Evolutionary conservation across 2,797 vertebrate genomes (phyloP).

Genomic region (Basileuterus tristriatus): DNA sequence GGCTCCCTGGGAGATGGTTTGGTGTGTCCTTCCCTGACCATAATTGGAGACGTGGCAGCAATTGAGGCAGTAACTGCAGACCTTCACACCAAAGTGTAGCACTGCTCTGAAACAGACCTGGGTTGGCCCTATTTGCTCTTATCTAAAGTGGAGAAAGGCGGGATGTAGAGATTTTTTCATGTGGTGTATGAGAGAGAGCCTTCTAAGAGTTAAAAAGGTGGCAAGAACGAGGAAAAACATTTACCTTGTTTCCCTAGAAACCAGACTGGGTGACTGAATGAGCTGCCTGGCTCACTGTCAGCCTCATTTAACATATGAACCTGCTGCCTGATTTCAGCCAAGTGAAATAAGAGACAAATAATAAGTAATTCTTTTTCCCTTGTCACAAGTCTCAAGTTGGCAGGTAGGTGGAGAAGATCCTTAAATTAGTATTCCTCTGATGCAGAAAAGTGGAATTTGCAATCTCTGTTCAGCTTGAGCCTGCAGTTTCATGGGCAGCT

Average conservation of each 20-base stretch:
- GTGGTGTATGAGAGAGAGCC: not conserved
- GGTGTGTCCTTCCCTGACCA: not conserved
- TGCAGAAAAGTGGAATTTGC: not conserved
- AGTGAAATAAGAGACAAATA: not conserved
- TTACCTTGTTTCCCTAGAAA: slow-evolving; percentile 64
- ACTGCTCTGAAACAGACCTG: fast-evolving
- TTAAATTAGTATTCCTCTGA: not conserved
- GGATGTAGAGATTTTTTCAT: not conserved
- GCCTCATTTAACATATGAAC: slow-evolving; percentile 16
- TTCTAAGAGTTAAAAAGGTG: slow-evolving; percentile 12
- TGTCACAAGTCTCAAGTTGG: not conserved
- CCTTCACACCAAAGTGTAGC: fast-evolving
- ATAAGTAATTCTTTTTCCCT: not conserved
- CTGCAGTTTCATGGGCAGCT: not conserved
- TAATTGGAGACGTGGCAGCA: fast-evolving
- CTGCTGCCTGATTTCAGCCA: not conserved
- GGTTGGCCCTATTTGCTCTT: not conserved
- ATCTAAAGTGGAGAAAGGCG: not conserved
- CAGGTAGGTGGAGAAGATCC: not conserved
- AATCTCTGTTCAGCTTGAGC: not conserved
- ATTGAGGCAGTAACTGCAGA: not conserved
- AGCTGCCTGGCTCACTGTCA: slow-evolving; percentile 15
- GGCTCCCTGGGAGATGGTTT: fast-evolving
- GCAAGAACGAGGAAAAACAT: slow-evolving; percentile 29
- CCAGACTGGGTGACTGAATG: slow-evolving; percentile 6